These are phyloP conservation scores for Lycaon pictus DNA, from an alignment of 2,113 vertebrate genomes.

Conservation along the genomic window DNA sequence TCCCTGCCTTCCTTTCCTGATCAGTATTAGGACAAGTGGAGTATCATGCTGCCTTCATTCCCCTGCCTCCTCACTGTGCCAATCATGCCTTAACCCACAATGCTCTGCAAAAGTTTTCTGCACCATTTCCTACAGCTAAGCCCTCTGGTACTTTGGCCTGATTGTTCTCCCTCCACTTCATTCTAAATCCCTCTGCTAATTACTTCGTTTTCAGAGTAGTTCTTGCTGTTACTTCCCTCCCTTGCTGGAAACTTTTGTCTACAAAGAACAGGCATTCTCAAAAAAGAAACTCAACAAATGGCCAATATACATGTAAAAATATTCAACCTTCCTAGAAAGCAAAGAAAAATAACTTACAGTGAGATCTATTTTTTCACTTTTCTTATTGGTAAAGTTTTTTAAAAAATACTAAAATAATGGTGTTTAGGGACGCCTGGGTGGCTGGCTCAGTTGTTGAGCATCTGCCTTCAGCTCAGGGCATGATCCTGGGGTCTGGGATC, in stretches of 20 bases:
- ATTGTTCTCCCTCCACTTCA: neutral
- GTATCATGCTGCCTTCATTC: rapidly evolving
- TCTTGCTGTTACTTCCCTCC: neutral
- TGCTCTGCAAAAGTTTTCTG: neutral
- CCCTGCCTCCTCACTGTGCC: neutral
- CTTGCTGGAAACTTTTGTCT: neutral
- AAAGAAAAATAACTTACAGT: neutral
- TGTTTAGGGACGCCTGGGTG: neutral
- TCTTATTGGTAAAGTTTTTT: neutral
- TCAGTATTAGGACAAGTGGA: rapidly evolving
- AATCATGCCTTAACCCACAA: rapidly evolving
- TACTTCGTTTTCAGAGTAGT: neutral
- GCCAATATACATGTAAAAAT: neutral
- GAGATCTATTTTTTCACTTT: neutral
- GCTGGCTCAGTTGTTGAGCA: too few species aligned
- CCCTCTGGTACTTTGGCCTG: neutral
- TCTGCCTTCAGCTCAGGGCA: too few species aligned
- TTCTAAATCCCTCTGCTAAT: neutral
- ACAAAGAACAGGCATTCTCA: neutral
- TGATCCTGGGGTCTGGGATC: too few species aligned
- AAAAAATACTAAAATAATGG: neutral
- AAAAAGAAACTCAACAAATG: slow-evolving; percentile 14
- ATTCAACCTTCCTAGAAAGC: neutral
- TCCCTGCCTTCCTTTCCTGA: neutral
- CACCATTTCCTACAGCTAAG: neutral